phyloP scores from a whole-genome alignment of 2,888 invertebrate genomes.

The Andrena hattorfiana region DNA sequence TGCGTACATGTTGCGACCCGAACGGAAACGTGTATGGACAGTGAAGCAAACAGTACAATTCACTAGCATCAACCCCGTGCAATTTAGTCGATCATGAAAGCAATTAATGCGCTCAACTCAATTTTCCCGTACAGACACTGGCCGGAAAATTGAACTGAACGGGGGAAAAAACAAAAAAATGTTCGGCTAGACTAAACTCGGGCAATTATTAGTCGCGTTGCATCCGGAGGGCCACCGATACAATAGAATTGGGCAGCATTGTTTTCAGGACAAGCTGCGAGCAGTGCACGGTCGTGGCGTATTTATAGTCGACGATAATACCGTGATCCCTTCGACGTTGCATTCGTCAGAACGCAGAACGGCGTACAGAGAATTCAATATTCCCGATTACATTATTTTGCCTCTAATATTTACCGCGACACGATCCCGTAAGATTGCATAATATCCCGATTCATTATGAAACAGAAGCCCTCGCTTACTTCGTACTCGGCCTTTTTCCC shows the following conservation, averaged over 20 bases:
- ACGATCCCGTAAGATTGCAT: constrained; percentile 40
- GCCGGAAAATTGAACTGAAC: constrained; percentile 21
- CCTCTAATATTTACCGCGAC: constrained; percentile 53
- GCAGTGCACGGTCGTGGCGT: constrained; percentile 37
- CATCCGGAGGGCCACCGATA: constrained; percentile 15
- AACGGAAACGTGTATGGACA: neutral
- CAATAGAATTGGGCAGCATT: constrained; percentile 56
- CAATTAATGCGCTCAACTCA: constrained; percentile 46
- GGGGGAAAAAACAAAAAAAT: neutral
- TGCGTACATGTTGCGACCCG: constrained; percentile 1
- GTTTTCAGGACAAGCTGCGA: constrained; percentile 63
- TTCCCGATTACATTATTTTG: constrained; percentile 52
- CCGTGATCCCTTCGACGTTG: constrained; percentile 11
- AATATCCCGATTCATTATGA: constrained; percentile 48
- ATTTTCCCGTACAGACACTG: constrained; percentile 10
- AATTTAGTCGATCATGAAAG: constrained; percentile 53
- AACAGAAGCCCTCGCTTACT: neutral
- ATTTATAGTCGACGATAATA: constrained; percentile 45
- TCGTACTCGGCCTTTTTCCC: neutral
- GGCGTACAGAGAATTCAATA: constrained; percentile 37
- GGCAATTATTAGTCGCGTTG: constrained; percentile 54
- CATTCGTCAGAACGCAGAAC: constrained; percentile 6
- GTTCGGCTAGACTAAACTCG: constrained; percentile 48
- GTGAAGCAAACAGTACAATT: constrained; percentile 22
- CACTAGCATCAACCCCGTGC: constrained; percentile 14